phyloP scores from a whole-genome alignment of 2,888 invertebrate species.

The Hipparchia sbordonii region DNA sequence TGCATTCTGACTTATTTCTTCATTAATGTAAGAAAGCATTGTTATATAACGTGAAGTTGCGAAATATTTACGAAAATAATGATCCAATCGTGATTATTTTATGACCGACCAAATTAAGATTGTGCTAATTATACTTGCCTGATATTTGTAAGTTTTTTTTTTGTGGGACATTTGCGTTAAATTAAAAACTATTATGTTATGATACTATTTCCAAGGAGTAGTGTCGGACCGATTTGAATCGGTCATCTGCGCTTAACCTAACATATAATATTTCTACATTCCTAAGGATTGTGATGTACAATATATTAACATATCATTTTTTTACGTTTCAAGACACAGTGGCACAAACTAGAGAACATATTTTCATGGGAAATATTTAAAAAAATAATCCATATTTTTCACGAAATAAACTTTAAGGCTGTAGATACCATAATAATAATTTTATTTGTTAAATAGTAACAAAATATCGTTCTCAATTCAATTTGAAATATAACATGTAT shows the following conservation, averaged over 20 bases:
- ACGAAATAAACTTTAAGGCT: slow-evolving; percentile 26
- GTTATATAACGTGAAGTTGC: no score
- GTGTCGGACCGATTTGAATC: background rate
- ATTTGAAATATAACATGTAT: background rate
- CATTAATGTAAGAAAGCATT: no score
- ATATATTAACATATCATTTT: slow-evolving; percentile 71
- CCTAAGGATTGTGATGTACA: slow-evolving; percentile 61
- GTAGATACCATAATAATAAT: background rate
- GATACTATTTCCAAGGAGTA: background rate
- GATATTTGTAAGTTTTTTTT: no score
- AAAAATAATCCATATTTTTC: slow-evolving; percentile 37
- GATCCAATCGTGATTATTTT: no score
- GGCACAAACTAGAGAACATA: slow-evolving; percentile 53
- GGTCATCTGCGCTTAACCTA: background rate
- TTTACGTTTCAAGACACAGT: slow-evolving; percentile 33
- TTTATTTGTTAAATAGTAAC: background rate
- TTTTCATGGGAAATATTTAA: slow-evolving; percentile 60
- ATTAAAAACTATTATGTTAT: background rate
- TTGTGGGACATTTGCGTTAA: background rate
- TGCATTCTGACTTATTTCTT: no score
- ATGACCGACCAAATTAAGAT: no score
- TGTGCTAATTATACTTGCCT: no score
- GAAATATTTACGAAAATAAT: no score
- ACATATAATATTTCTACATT: slow-evolving; percentile 15
- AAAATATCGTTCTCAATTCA: background rate